phyloP scores from a whole-genome alignment of 2,888 invertebrate species.

The Epistrophella euchroma region DNA sequence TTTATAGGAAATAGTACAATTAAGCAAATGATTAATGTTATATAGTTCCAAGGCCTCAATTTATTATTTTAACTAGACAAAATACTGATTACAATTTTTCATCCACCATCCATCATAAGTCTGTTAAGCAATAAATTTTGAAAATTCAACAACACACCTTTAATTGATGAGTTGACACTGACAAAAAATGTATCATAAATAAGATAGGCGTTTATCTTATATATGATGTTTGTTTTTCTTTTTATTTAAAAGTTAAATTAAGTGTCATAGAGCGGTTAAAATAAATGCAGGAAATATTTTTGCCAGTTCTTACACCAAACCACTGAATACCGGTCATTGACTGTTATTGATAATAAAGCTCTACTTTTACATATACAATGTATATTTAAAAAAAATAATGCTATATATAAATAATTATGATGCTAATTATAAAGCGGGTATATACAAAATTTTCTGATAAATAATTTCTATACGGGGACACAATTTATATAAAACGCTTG shows the following conservation, averaged over 20 bases:
- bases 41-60: neutral
- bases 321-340: constrained; percentile 12
- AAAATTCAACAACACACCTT: constrained; percentile 36
- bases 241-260: constrained; percentile 1
- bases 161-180: constrained; percentile 31
- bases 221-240: neutral
- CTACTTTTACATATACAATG: neutral
- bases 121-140: constrained; percentile 2
- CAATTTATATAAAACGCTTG: neutral
- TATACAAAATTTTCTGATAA: constrained; percentile 29
- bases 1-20: neutral
- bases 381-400: neutral
- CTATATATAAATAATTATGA: constrained; percentile 22
- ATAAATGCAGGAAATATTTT: neutral
- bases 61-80: constrained; percentile 1
- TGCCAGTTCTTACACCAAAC: neutral
- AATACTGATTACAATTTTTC: constrained; percentile 7
- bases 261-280: neutral
- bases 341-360: constrained; percentile 11
- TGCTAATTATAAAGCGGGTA: constrained; percentile 36
- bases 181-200: neutral
- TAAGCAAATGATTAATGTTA: neutral
- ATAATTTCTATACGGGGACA: neutral
- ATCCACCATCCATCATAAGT: constrained; percentile 26
- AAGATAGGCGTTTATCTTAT: constrained; percentile 17